Evolutionary conservation across 2,888 invertebrate species (phyloP), one percentile per base, ranked within the genome.

Genomic region (Lasioglossum figueresi): DNA sequence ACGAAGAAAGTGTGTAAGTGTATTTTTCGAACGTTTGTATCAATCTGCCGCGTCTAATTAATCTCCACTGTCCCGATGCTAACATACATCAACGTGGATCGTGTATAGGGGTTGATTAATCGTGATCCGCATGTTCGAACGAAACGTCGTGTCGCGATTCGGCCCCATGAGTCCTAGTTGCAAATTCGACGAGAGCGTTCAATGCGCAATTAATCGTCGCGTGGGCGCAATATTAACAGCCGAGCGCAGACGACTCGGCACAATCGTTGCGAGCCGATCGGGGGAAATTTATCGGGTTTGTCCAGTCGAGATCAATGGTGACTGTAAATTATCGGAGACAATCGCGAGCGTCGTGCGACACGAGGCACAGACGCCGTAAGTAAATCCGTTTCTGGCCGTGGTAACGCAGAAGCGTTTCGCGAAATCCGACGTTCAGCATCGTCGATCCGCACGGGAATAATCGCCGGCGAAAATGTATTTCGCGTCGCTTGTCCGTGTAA

Each of bases 261-360:
- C 86, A 83, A 88, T 88, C 84, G 83, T 40, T 52, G 80, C 68
- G 48, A 84, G 87, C 83, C 83, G 79, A 79, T 84, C 79, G 79
- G 12, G 6, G 2, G 31, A 68, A 80, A 82, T 84, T 88, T 88
- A 86, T 81, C 79, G 80, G 75, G 52, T 72, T n/a, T 23, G 63
- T 59, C 63, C 48, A 1, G 23, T 27, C 43, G 40, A 37, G 71
- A 82, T 88, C 63, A 76, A 34, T 43, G 66, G 56, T 8, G 48
- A 72, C 31, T 40, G 23, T 74, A 23, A 16, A 34, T 27, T 52
- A 45, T n/a, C 48, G 14, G 43, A 37, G 52, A 73, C 66, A 19
- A 19, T 48, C 19, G 16, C 70, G 16, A 31, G 31, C 31, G 16
- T 5, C 6, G 71, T 31, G 71, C 70, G 48, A 70, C 66, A 34